Evolutionary conservation across 2,888 invertebrate species (phyloP).

Genomic region (Thysanoteuthis rhombus): DNA sequence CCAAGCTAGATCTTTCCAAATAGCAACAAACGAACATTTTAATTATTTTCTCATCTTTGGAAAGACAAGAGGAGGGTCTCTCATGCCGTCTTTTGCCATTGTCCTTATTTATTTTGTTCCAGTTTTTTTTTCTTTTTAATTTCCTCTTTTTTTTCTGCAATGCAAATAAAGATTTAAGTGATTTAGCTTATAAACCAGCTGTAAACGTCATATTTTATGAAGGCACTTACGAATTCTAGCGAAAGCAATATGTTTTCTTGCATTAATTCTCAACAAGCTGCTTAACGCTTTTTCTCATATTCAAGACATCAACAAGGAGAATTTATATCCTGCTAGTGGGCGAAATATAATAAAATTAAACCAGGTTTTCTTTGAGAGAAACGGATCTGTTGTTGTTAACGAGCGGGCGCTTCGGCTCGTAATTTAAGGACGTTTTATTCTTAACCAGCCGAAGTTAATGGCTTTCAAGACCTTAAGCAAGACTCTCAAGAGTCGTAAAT

Average conservation of each 20-base stretch:
- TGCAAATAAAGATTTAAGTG: background rate
- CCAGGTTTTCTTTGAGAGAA: background rate
- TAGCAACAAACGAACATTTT: too few relatives aligned
- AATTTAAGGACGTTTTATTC: background rate
- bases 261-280: background rate
- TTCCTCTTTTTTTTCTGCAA: background rate
- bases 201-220: background rate
- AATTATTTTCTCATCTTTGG: too few relatives aligned
- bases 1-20: too few relatives aligned
- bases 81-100: too few relatives aligned
- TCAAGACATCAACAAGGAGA: background rate
- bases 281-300: background rate
- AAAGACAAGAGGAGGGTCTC: too few relatives aligned
- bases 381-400: background rate
- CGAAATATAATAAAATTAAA: too few relatives aligned
- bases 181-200: background rate
- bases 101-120: too few relatives aligned
- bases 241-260: conserved; percentile 12
- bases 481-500: background rate
- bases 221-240: background rate
- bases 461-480: background rate
- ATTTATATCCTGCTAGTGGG: background rate
- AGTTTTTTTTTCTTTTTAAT: too few relatives aligned
- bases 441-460: background rate
- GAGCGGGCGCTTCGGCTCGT: background rate